Conservation (phyloP, 1,140 invertebrate species). For the Planococcus citri region DNA sequence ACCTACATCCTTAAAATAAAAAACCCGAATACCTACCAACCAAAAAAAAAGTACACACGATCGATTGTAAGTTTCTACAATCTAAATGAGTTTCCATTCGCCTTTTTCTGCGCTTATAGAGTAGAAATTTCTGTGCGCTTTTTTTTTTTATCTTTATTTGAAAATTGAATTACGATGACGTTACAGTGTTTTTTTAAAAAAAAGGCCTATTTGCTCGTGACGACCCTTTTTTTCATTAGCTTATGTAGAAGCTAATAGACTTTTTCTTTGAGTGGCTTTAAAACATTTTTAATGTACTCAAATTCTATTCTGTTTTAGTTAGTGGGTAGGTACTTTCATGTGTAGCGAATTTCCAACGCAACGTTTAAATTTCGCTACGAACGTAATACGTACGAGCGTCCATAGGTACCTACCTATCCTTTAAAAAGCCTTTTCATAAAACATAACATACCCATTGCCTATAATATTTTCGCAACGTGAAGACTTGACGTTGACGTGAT, state of each 20-base stretch:
- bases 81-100: conserved; percentile 2
- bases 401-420: too few species aligned
- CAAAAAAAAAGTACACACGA: not conserved
- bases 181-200: not conserved
- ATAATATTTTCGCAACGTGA: too few species aligned
- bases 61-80: not conserved
- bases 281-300: not conserved
- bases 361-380: too few species aligned
- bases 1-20: not conserved
- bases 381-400: too few species aligned
- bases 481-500: too few species aligned
- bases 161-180: not conserved
- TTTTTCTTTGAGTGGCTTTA: not conserved
- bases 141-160: not conserved
- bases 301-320: not conserved
- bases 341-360: not conserved
- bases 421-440: too few species aligned
- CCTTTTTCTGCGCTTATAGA: not conserved
- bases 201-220: not conserved
- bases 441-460: too few species aligned
- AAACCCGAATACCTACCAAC: not conserved
- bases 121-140: not conserved
- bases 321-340: not conserved
- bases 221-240: not conserved
- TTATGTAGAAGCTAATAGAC: not conserved